These are phyloP conservation scores for Hyperopisus bebe DNA, from an alignment of 2,113 vertebrate species.

Conservation along the genomic window DNA sequence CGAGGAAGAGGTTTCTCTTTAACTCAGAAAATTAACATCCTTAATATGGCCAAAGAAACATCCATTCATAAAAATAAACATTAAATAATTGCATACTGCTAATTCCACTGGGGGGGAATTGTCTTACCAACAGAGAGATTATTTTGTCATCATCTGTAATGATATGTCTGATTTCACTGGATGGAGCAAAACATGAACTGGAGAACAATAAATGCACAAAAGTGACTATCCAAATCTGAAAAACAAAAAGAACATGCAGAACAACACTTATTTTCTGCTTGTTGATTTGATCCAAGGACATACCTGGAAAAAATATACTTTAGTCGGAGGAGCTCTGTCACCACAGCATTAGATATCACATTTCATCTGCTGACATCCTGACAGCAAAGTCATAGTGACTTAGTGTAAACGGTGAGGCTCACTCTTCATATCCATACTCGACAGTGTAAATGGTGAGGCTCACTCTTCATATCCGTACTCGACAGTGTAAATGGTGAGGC, in stretches of 20 bases:
- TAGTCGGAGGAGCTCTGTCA: neutral
- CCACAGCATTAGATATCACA: neutral
- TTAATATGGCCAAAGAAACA: neutral
- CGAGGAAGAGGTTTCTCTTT: neutral
- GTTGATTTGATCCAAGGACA: neutral
- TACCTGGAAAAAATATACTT: neutral
- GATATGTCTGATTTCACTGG: constrained; percentile 36
- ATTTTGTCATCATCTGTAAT: constrained; percentile 43
- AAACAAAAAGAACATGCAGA: neutral
- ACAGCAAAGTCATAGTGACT: neutral
- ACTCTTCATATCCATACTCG: neutral
- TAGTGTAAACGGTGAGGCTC: neutral
- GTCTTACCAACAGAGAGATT: constrained; percentile 38
- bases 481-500: neutral
- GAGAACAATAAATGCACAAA: constrained; percentile 40
- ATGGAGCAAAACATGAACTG: constrained; percentile 36
- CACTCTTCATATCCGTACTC: too few species aligned
- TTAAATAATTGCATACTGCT: neutral
- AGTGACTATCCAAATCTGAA: constrained; percentile 40
- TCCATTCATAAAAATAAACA: neutral
- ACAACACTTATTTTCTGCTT: neutral
- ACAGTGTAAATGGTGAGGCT: neutral
- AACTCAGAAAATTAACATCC: neutral
- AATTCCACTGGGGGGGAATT: neutral
- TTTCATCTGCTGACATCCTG: neutral